Percentiles rank a stretch among this genome's conserved stretches.
These are phyloP conservation scores for Vultur gryphus DNA, from an alignment of 2,797 vertebrate species.

Conservation along the genomic window DNA sequence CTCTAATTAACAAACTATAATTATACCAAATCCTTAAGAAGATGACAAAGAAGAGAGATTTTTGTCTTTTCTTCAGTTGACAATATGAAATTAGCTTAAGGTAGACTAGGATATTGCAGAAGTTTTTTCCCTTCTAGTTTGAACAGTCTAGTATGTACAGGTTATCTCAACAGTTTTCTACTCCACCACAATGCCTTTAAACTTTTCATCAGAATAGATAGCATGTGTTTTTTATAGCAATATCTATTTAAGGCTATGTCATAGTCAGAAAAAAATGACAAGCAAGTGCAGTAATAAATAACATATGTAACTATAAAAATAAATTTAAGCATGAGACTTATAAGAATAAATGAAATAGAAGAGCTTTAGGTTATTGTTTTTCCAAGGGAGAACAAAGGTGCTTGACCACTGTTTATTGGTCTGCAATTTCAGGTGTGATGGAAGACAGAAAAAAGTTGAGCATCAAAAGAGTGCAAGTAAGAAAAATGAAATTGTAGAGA, in stretches of 20 bases:
- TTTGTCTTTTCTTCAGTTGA: background rate
- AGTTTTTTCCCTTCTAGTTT: background rate
- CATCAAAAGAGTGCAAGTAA: background rate
- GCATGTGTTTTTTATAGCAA: background rate
- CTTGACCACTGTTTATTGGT: background rate
- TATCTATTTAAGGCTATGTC: background rate
- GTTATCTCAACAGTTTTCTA: background rate
- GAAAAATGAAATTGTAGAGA: background rate
- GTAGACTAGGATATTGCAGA: background rate
- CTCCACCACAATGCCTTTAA: background rate
- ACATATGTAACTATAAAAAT: background rate
- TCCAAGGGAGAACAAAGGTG: background rate
- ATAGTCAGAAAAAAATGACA: background rate
- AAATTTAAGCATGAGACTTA: background rate
- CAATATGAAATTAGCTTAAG: background rate
- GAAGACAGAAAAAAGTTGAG: background rate
- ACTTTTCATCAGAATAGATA: background rate
- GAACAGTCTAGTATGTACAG: background rate
- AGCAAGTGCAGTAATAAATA: background rate
- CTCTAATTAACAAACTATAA: background rate
- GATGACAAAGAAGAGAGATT: background rate
- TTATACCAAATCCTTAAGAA: background rate
- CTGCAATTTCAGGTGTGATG: background rate
- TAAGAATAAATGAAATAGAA: background rate
- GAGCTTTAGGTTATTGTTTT: background rate